Conservation (phyloP, 1,140 invertebrate species). For the Sitobion miscanthi region DNA sequence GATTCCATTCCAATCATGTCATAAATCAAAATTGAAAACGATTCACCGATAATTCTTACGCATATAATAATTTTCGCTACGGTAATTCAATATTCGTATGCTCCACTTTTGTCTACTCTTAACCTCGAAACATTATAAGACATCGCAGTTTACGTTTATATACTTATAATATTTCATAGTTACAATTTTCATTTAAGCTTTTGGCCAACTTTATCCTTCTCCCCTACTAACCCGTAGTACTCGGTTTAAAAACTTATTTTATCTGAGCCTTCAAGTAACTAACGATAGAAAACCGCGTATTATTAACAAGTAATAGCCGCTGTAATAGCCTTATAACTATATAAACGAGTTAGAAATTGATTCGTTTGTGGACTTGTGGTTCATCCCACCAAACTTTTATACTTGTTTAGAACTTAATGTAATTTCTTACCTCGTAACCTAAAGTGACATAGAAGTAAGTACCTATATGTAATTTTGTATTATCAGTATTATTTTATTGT, state of each 20-base stretch:
- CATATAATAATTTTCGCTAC: too few relatives aligned
- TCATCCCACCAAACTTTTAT: background rate
- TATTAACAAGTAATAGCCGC: background rate
- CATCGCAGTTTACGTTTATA: background rate
- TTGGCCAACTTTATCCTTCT: background rate
- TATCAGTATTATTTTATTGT: background rate
- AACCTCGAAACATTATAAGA: background rate
- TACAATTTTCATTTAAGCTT: background rate
- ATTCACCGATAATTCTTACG: too few relatives aligned
- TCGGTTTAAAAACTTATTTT: background rate
- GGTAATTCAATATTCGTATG: too few relatives aligned
- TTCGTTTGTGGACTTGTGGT: background rate
- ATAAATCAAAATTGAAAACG: too few relatives aligned
- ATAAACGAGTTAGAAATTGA: background rate
- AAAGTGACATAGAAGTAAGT: background rate
- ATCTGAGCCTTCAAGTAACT: background rate
- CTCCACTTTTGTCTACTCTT: too few relatives aligned
- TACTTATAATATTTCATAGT: background rate
- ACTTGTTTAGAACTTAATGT: background rate
- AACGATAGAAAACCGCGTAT: background rate
- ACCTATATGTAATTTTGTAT: background rate
- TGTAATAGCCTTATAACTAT: background rate
- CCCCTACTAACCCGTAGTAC: background rate
- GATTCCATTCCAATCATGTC: too few relatives aligned
- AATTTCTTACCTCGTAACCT: background rate